Evolutionary conservation across 2,888 invertebrate species (phyloP), one percentile per base, ranked within the genome.

Genomic region (Philonicus albiceps): DNA sequence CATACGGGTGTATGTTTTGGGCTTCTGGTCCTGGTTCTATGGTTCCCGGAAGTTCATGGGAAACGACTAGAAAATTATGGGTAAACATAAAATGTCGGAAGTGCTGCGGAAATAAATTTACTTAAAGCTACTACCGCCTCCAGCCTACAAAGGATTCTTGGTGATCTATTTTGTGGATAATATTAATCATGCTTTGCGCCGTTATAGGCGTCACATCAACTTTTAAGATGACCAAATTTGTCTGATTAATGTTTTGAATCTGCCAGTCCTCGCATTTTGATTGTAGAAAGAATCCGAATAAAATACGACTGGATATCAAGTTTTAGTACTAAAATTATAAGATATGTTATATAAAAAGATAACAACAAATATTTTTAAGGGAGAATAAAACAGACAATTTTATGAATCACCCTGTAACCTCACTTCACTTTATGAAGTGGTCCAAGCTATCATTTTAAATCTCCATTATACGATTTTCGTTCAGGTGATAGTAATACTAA

Each of bases 21-120:
- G 19, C 8, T 3, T 27, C 64, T 11, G 19, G 22, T 27, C 64
- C 27, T 27, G 6, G 19, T 3, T 78, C 78, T 76, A 76, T 22
- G 40, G 13, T 37, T 22, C 37, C 40, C 53, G 22, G 30, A 55
- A 22, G 31, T 53, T 27, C 81, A 81, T 34, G 81, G 55, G 34
- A 64, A 55, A 64, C 64, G 64, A 49, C 81, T 64, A n/a, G 30
- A 30, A 34, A 81, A 55, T 64, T 81, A 55, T 53, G 81, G 37
- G 81, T 37, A 81, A 55, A 55, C 81, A 81, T 81, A 81, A 81
- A 81, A 64, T 34, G 81, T 81, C 81, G 81, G 37, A 19, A 81
- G 53, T 64, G 34, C 55, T 19, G n/a, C 55, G 81, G 55, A 81
- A 81, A 81, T 55, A 81, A 81, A 81, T 81, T 55, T 49, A 81